A percentile compares a stretch with the other conserved stretches of the same genome.
Conservation (phyloP, 2,888 invertebrate species). For the Pterostichus niger region DNA sequence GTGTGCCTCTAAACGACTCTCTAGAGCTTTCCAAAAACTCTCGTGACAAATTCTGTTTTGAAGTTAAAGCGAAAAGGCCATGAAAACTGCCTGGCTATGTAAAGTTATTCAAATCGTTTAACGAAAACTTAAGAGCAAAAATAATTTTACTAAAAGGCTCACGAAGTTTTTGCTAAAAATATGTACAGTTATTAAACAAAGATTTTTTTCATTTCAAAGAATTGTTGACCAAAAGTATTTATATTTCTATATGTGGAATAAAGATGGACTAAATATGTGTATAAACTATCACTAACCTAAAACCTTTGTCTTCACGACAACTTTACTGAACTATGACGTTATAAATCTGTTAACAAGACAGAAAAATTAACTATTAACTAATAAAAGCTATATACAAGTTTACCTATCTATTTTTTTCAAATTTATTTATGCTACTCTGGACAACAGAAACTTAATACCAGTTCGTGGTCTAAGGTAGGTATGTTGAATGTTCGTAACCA, state of each 20-base stretch:
- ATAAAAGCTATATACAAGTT: not conserved
- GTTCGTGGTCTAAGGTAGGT: too few relatives aligned
- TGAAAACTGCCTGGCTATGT: conserved; percentile 8
- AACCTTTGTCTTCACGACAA: conserved; percentile 27
- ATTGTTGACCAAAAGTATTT: conserved; percentile 21
- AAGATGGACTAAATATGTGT: conserved; percentile 46
- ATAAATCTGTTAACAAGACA: conserved; percentile 45
- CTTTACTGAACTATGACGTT: not conserved
- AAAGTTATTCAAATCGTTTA: conserved; percentile 19
- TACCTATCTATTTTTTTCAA: not conserved
- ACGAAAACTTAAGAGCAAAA: not conserved
- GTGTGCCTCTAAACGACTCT: not conserved
- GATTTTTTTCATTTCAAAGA: too few relatives aligned
- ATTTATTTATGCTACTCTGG: too few relatives aligned
- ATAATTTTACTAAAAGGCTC: too few relatives aligned
- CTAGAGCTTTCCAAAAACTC: conserved; percentile 9
- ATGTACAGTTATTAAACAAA: too few relatives aligned
- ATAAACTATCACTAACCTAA: conserved; percentile 20
- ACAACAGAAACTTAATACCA: not conserved
- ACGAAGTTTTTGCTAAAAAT: not conserved
- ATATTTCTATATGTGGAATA: conserved; percentile 27
- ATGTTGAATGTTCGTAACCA: too few relatives aligned
- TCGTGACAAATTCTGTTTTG: conserved; percentile 4
- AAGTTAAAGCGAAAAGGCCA: conserved; percentile 1
- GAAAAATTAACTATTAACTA: conserved; percentile 14